phyloP scores from a whole-genome alignment of 2,888 invertebrate genomes.

The Drosophila gaucha region DNA sequence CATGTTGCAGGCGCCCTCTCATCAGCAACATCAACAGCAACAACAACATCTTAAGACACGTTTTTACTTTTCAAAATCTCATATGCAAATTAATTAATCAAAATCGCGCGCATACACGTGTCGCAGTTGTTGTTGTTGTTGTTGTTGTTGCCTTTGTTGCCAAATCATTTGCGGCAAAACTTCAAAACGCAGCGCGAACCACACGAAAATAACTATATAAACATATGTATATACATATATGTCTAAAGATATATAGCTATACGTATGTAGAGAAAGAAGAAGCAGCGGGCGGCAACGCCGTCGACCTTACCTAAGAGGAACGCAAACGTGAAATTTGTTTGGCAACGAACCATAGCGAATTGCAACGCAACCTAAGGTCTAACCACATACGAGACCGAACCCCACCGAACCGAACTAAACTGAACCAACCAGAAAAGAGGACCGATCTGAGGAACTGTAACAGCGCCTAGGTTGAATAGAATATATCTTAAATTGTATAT shows the following conservation, averaged over 20 bases:
- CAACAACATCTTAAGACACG: slow-evolving; percentile 44
- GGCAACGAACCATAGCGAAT: slow-evolving; percentile 53
- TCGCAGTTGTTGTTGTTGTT: slow-evolving; percentile 25
- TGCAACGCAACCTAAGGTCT: slow-evolving; percentile 24
- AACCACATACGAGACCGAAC: slow-evolving; percentile 17
- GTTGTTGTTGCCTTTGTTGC: slow-evolving; percentile 31
- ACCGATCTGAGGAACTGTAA: not conserved
- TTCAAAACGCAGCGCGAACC: slow-evolving; percentile 63
- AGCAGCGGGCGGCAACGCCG: slow-evolving; percentile 54
- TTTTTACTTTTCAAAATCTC: slow-evolving; percentile 59
- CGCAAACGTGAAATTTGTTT: slow-evolving; percentile 44
- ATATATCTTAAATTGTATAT: too few relatives aligned
- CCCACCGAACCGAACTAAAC: slow-evolving; percentile 3
- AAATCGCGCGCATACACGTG: slow-evolving; percentile 69
- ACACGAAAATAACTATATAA: slow-evolving; percentile 19
- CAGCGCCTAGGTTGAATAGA: too few relatives aligned
- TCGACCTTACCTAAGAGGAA: slow-evolving; percentile 27
- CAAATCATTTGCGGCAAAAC: slow-evolving; percentile 74
- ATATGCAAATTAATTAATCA: slow-evolving; percentile 81
- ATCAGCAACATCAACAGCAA: slow-evolving; percentile 22
- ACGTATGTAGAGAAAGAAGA: slow-evolving; percentile 33
- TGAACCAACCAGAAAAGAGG: too few relatives aligned
- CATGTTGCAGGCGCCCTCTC: slow-evolving; percentile 41
- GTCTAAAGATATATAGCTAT: not conserved
- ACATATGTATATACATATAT: not conserved